A percentile compares a stretch with the other conserved stretches of the same genome.
These are phyloP conservation scores for Drosophila peninsularis DNA, from an alignment of 2,888 invertebrate genomes.

Conservation along the genomic window DNA sequence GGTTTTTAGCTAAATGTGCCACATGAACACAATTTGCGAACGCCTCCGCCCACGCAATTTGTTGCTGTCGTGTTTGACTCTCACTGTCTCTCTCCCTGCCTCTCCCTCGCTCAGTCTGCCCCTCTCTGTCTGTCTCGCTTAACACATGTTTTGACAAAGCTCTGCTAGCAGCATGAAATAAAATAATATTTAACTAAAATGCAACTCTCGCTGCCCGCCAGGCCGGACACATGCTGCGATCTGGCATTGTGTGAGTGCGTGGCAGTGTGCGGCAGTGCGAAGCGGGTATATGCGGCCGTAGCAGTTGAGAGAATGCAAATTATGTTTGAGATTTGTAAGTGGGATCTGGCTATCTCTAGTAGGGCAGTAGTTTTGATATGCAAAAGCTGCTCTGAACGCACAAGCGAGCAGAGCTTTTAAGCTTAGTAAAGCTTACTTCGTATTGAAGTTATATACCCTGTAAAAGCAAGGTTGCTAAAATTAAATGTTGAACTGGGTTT, in stretches of 20 bases:
- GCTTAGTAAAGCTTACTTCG: no score
- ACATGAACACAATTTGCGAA: conserved; percentile 21
- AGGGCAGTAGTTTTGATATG: background rate
- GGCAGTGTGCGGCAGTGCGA: no score
- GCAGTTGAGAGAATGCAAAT: background rate
- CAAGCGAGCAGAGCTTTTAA: background rate
- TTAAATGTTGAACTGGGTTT: background rate
- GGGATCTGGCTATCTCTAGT: no score
- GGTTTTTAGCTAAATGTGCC: conserved; percentile 30
- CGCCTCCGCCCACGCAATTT: conserved; percentile 1
- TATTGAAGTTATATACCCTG: background rate
- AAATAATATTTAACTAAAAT: conserved; percentile 30
- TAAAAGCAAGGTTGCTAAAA: background rate
- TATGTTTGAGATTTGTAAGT: background rate
- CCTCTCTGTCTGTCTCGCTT: background rate
- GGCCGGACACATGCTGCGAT: conserved; percentile 27
- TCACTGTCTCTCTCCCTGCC: background rate
- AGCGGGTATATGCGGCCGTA: background rate
- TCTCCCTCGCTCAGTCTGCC: background rate
- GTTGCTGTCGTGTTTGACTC: background rate
- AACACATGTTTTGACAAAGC: conserved; percentile 44
- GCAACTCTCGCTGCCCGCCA: conserved; percentile 25
- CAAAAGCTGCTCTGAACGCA: background rate
- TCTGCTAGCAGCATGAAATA: conserved; percentile 24
- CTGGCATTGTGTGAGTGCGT: background rate